Percentiles rank a stretch among this genome's conserved stretches.
phyloP scores from a whole-genome alignment of 2,113 vertebrate species.

The Hyla sarda region DNA sequence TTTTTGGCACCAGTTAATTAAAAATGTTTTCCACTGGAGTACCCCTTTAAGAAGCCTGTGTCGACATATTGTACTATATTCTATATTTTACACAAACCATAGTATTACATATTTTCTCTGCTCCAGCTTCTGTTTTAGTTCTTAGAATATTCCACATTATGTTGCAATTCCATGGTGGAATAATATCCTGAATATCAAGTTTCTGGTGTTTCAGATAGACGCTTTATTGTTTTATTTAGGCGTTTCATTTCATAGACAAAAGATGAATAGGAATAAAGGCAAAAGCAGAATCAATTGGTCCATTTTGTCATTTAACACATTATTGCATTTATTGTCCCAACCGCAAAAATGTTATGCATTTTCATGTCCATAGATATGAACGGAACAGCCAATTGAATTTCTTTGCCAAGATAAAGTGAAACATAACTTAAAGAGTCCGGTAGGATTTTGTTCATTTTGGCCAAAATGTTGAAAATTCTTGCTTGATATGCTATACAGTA shows the following conservation, averaged over 20 bases:
- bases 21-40: too few species aligned
- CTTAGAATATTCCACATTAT: too few species aligned
- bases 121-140: too few species aligned
- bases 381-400: not conserved
- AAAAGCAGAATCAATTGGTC: too few species aligned
- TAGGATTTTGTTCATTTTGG: not conserved
- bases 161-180: too few species aligned
- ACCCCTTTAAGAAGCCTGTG: too few species aligned
- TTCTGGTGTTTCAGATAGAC: too few species aligned
- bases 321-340: not conserved
- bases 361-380: not conserved
- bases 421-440: not conserved
- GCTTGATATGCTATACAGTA: not conserved
- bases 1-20: too few species aligned
- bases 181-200: too few species aligned
- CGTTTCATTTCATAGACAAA: not conserved
- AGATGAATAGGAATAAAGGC: not conserved
- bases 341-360: not conserved
- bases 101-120: too few species aligned
- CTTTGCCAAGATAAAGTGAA: conserved; percentile 13
- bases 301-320: not conserved
- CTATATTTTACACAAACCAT: too few species aligned
- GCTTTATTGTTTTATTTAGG: not conserved
- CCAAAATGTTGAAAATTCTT: not conserved
- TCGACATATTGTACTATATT: too few species aligned